phyloP scores from a whole-genome alignment of 2,888 invertebrate genomes.

The Meghimatium bilineatum region DNA sequence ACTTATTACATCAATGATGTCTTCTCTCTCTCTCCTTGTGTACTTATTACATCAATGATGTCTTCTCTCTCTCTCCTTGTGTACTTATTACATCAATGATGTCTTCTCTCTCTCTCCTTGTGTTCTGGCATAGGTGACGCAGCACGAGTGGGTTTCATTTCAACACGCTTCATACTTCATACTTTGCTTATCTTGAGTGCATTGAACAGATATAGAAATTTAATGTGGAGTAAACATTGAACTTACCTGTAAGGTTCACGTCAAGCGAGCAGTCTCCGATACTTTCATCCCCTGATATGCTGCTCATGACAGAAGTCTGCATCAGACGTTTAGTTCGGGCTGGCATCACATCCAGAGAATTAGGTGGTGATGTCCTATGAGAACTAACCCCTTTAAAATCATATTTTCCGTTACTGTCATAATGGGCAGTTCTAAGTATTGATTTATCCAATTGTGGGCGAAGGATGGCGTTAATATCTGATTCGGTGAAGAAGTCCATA shows the following conservation, averaged over 20 bases:
- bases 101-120: too few species aligned
- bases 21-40: too few species aligned
- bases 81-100: too few species aligned
- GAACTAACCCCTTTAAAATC: neutral
- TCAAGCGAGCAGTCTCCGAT: constrained; percentile 73
- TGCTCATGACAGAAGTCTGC: constrained; percentile 61
- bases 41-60: too few species aligned
- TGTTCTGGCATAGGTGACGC: too few species aligned
- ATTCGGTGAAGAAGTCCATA: constrained; percentile 46
- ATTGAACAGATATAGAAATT: too few species aligned
- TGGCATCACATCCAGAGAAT: constrained; percentile 60
- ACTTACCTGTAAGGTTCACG: constrained; percentile 65
- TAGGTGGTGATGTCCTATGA: constrained; percentile 55
- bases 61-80: too few species aligned
- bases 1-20: too few species aligned
- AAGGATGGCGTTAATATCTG: constrained; percentile 40
- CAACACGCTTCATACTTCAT: too few species aligned
- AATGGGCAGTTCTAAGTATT: neutral
- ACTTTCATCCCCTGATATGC: constrained; percentile 66
- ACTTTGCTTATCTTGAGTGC: too few species aligned
- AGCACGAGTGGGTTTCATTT: too few species aligned
- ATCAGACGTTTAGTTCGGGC: constrained; percentile 57
- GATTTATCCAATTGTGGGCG: constrained; percentile 6
- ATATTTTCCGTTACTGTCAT: neutral
- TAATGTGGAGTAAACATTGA: neutral